Evolutionary conservation across 2,888 invertebrate genomes (phyloP), one percentile per base, ranked within the genome.

Genomic region (Melipona beecheii): DNA sequence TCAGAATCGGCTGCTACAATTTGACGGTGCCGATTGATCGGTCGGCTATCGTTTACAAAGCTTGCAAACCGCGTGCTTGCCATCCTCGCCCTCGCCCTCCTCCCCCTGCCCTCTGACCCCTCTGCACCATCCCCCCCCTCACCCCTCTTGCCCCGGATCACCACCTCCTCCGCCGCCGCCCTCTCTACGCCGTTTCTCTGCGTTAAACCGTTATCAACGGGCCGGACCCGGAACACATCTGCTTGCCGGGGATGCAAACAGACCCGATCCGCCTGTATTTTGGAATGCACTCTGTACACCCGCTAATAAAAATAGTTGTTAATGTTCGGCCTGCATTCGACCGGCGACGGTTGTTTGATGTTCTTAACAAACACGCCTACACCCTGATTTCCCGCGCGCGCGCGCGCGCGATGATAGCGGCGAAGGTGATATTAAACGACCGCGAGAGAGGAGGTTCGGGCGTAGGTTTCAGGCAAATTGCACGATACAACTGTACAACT

Each of bases 1-100:
- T 91, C 90, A 91, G 89, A 91, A 89, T 90, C 89, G 85, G 81
- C 84, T 88, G 86, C 86, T 89, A 89, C 91, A 87, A 89, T 91
- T 90, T 86, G 88, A 89, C 87, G 87, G 84, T 87, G 78, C 80
- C 89, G 87, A 89, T 89, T 88, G 89, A 86, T 89, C 88, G 86
- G 79, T 71, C 87, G 78, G 85, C 87, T 90, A 90, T 89, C 90
- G 89, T 89, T 90, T 88, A 89, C 90, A 90, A 90, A 86, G 90
- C 89, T 81, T 78, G 84, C 89, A 86, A 83, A 88, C 89, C 88
- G 88, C 89, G 85, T 87, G 88, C 90, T 89, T 81, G 82, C 77
- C 65, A 58, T 52, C 71, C 73, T 74, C 58, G n/a, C 74, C 66
- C 65, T 60, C 70, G 31, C 27, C 64, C 69, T 56, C 27, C 31